Percentiles rank a stretch among this genome's conserved stretches.
Conservation (phyloP, 1,140 invertebrate species). For the Diachasma alloeum region DNA sequence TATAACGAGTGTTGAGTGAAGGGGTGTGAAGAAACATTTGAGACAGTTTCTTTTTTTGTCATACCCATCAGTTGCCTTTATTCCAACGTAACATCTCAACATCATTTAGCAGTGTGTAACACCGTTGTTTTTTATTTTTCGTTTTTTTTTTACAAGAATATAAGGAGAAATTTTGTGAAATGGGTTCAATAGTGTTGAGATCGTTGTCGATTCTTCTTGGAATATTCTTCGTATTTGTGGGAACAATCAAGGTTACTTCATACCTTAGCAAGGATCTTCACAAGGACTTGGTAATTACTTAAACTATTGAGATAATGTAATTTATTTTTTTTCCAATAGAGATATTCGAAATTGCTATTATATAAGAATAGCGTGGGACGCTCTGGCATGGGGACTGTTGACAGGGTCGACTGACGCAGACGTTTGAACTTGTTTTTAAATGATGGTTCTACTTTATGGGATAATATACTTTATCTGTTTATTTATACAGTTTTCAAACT, state of each 20-base stretch:
- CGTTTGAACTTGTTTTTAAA: background rate
- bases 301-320: background rate
- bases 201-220: slow-evolving; percentile 91
- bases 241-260: slow-evolving; percentile 90
- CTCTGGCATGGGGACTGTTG: background rate
- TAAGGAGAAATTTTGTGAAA: slow-evolving; percentile 35
- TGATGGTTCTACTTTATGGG: background rate
- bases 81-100: background rate
- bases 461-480: background rate
- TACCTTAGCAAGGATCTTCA: slow-evolving; percentile 93
- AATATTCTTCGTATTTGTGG: slow-evolving; percentile 95
- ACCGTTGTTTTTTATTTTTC: background rate
- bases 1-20: slow-evolving; percentile 5
- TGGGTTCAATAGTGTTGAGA: slow-evolving; percentile 84
- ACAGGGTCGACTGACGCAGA: slow-evolving; percentile 6
- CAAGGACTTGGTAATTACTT: slow-evolving; percentile 88
- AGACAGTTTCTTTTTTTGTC: background rate
- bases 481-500: background rate
- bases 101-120: background rate
- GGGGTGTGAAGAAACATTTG: background rate
- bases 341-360: slow-evolving; percentile 16
- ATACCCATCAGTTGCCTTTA: background rate
- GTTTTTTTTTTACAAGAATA: background rate
- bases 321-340: background rate
- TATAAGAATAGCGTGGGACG: slow-evolving; percentile 36